phyloP scores from a whole-genome alignment of 2,113 vertebrate genomes.

The Labeo catla region DNA sequence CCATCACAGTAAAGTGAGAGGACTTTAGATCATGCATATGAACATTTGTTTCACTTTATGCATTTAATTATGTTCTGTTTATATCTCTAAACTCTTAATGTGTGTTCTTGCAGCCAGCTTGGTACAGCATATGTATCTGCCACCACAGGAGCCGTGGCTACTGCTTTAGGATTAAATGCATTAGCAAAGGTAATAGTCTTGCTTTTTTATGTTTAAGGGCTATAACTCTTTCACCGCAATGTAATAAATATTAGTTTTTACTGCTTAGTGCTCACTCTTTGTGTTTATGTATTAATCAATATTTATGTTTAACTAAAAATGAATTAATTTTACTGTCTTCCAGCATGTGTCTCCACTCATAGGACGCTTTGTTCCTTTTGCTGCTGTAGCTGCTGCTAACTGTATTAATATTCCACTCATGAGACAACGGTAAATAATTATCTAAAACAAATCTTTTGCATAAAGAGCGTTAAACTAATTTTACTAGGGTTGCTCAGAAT shows the following conservation, averaged over 20 bases:
- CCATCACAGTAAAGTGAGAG: constrained; percentile 87
- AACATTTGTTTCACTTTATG: neutral
- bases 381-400: constrained; percentile 98
- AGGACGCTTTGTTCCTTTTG: constrained; percentile 96
- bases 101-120: constrained; percentile 83
- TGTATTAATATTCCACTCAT: constrained; percentile 99
- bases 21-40: neutral
- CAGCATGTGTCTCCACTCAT: constrained; percentile 92
- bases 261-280: neutral
- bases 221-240: neutral
- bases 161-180: constrained; percentile 94
- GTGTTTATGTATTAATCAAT: neutral
- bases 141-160: constrained; percentile 93
- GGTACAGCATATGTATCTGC: constrained; percentile 96
- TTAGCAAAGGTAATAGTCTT: constrained; percentile 86
- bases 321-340: constrained; percentile 16
- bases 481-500: neutral
- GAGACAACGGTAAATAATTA: constrained; percentile 88
- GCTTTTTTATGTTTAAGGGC: neutral
- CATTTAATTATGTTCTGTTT: neutral
- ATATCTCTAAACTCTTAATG: constrained; percentile 47
- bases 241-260: neutral
- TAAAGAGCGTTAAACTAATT: neutral
- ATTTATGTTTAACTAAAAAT: neutral
- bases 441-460: neutral